Percentiles rank a stretch among this genome's conserved stretches.
These are phyloP conservation scores for Falco rusticolus DNA, from an alignment of 2,797 vertebrate genomes.

Conservation along the genomic window DNA sequence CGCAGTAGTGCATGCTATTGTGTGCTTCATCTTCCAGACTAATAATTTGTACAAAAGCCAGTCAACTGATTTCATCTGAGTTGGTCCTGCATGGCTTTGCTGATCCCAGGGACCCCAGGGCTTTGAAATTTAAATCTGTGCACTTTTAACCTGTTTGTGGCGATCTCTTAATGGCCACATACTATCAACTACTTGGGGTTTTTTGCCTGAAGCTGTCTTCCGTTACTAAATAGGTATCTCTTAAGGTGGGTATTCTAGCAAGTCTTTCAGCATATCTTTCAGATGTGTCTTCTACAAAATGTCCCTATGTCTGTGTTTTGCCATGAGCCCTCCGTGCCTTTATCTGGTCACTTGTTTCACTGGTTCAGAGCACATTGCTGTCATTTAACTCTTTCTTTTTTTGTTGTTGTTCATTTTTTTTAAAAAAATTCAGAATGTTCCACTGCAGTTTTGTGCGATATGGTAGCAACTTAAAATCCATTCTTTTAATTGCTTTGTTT, in stretches of 20 bases:
- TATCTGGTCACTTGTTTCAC: not conserved
- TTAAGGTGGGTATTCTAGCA: not conserved
- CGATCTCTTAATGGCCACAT: not conserved
- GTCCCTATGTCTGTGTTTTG: not conserved
- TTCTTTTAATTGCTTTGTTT: not conserved
- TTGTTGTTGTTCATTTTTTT: not conserved
- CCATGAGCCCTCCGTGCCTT: not conserved
- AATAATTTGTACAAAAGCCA: not conserved
- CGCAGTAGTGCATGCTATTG: accelerated
- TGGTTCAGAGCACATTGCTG: not conserved
- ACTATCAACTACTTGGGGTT: not conserved
- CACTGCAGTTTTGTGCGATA: not conserved
- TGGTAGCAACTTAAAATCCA: not conserved
- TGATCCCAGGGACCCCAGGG: too few species aligned
- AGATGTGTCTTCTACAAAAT: not conserved
- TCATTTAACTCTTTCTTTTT: not conserved
- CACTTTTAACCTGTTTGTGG: not conserved
- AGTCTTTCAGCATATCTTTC: not conserved
- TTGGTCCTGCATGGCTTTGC: not conserved
- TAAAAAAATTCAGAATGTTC: not conserved
- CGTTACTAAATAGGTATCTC: accelerated
- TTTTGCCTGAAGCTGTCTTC: not conserved
- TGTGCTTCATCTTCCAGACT: not conserved
- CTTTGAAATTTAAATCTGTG: not conserved
- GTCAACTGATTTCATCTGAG: not conserved